phyloP scores from a whole-genome alignment of 2,797 vertebrate species.

The Mormyrops attenuatus region DNA sequence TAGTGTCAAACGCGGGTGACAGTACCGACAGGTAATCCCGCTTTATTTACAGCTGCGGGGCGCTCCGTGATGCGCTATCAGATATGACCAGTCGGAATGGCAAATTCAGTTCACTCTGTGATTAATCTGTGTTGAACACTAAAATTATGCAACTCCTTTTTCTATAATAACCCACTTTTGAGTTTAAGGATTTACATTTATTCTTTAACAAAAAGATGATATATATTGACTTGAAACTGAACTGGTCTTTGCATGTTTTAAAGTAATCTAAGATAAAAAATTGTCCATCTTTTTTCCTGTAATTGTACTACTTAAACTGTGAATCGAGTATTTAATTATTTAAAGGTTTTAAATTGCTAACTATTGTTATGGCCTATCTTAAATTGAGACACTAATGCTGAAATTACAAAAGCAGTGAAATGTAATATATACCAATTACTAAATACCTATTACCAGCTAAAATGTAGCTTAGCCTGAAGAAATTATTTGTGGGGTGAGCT shows the following conservation, averaged over 20 bases:
- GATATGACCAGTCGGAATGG: not conserved
- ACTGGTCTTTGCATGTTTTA: not conserved
- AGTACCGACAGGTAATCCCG: constrained; percentile 69
- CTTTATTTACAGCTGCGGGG: not conserved
- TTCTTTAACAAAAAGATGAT: not conserved
- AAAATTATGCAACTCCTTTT: not conserved
- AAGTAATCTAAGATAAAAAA: constrained; percentile 4
- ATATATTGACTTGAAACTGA: not conserved
- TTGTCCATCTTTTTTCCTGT: not conserved
- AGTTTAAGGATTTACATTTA: not conserved
- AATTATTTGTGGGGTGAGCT: not conserved
- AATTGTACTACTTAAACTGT: not conserved
- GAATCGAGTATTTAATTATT: not conserved
- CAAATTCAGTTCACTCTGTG: not conserved
- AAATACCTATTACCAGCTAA: not conserved
- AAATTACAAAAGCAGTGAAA: not conserved
- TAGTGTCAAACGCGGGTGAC: constrained; percentile 76
- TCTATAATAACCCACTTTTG: not conserved
- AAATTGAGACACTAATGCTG: not conserved
- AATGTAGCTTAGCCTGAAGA: too few relatives aligned
- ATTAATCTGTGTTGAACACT: not conserved
- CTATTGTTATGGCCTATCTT: not conserved
- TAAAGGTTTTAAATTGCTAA: constrained; percentile 2
- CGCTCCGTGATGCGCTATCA: too few relatives aligned
- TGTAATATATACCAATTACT: constrained; percentile 5